These are phyloP conservation scores for Caloenas nicobarica DNA, from an alignment of 2,113 vertebrate species.

Conservation along the genomic window DNA sequence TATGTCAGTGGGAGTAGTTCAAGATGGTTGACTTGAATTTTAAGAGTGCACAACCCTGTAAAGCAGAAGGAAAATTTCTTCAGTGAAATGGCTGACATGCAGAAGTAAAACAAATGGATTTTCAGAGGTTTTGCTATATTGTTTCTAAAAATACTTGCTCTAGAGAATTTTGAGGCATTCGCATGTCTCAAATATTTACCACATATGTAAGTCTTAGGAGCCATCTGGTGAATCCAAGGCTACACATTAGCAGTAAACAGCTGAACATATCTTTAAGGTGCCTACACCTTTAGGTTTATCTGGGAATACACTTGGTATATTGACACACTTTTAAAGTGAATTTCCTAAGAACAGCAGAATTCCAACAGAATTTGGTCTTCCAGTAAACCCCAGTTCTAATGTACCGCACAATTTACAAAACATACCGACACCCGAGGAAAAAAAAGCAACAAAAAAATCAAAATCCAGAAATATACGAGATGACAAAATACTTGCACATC, in stretches of 20 bases:
- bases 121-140: neutral
- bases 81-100: neutral
- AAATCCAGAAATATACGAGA: neutral
- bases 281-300: neutral
- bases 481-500: neutral
- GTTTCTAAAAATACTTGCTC: neutral
- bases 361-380: neutral
- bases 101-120: neutral
- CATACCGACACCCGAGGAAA: neutral
- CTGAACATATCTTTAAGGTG: neutral
- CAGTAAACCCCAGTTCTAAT: neutral
- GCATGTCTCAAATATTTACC: neutral
- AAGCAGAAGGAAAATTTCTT: neutral
- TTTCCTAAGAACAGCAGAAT: neutral
- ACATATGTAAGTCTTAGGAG: neutral
- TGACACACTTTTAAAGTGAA: neutral
- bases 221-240: neutral
- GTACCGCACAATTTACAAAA: neutral
- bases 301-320: neutral
- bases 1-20: neutral
- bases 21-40: neutral
- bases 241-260: neutral
- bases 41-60: neutral
- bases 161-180: neutral
- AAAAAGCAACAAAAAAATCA: neutral